Conservation (phyloP, 2,888 invertebrate genomes). For the Corbicula japonica region DNA sequence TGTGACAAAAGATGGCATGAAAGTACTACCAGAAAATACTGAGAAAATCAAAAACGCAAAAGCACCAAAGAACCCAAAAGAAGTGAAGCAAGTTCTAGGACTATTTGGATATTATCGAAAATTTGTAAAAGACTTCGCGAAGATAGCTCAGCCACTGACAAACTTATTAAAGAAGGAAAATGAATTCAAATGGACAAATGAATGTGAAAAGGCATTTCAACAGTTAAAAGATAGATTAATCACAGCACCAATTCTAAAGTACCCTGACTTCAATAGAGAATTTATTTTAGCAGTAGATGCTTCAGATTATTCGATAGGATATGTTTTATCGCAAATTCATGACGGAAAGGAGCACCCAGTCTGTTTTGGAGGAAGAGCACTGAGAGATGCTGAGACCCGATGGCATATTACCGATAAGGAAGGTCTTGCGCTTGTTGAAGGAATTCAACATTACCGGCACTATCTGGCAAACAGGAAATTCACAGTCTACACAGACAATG, state of each 20-base stretch:
- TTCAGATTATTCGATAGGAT: slow-evolving; percentile 44
- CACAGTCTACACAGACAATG: slow-evolving; percentile 59
- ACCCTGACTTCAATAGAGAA: slow-evolving; percentile 38
- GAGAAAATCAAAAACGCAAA: slow-evolving; percentile 10
- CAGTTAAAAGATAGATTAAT: slow-evolving; percentile 23
- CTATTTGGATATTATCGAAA: slow-evolving; percentile 42
- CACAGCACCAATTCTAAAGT: slow-evolving; percentile 45
- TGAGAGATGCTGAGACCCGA: slow-evolving; percentile 38
- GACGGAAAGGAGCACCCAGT: slow-evolving; percentile 42
- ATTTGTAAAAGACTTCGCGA: slow-evolving; percentile 48
- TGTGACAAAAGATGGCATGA: slow-evolving; percentile 45
- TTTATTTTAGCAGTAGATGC: slow-evolving; percentile 49
- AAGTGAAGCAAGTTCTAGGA: slow-evolving; percentile 47
- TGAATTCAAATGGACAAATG: slow-evolving; percentile 45
- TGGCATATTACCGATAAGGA: slow-evolving; percentile 61
- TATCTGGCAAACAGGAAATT: slow-evolving; percentile 57
- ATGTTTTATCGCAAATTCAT: slow-evolving; percentile 38
- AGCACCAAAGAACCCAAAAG: slow-evolving; percentile 28
- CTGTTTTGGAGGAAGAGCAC: slow-evolving; percentile 51
- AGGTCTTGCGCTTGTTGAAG: slow-evolving; percentile 61
- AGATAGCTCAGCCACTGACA: slow-evolving; percentile 41
- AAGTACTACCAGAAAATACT: slow-evolving; percentile 34
- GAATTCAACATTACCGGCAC: slow-evolving; percentile 44
- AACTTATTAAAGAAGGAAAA: slow-evolving; percentile 40
- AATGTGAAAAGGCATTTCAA: slow-evolving; percentile 40